Percentiles rank a stretch among this genome's conserved stretches.
Evolutionary conservation across 2,113 vertebrate species (phyloP).

Genomic region (Bujurquina vittata): DNA sequence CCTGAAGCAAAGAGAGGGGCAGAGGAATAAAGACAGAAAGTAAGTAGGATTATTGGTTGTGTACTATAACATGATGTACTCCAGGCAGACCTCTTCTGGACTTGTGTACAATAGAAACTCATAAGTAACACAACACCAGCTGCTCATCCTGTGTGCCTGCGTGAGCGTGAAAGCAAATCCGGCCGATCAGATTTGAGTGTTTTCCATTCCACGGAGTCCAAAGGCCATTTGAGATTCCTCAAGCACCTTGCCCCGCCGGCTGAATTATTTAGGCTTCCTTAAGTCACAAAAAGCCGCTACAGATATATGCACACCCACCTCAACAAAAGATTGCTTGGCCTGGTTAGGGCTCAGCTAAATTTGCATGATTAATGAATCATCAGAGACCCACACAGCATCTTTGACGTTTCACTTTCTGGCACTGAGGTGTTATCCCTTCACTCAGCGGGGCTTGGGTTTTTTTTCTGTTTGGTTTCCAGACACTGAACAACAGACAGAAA

Average conservation of each 20-base stretch:
- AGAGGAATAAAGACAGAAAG: slow-evolving; percentile 14
- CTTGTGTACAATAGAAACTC: slow-evolving; percentile 42
- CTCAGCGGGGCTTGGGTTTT: slow-evolving; percentile 11
- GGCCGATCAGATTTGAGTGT: slow-evolving; percentile 76
- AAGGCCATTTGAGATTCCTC: slow-evolving; percentile 76
- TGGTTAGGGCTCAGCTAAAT: slow-evolving; percentile 57
- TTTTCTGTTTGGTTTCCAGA: slow-evolving; percentile 24
- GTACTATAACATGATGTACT: background rate
- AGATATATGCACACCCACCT: slow-evolving; percentile 26
- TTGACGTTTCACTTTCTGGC: slow-evolving; percentile 76
- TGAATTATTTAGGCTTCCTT: slow-evolving; percentile 79
- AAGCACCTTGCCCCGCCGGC: slow-evolving; percentile 43
- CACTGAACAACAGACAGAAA: slow-evolving; percentile 44
- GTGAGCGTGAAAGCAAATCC: slow-evolving; percentile 75
- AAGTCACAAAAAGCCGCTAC: slow-evolving; percentile 54
- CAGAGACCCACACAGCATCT: slow-evolving; percentile 58
- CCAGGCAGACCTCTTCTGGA: slow-evolving; percentile 6
- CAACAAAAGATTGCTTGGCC: slow-evolving; percentile 66
- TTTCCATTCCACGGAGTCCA: slow-evolving; percentile 74
- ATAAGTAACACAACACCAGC: slow-evolving; percentile 66
- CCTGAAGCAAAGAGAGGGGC: slow-evolving; percentile 28
- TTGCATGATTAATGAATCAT: slow-evolving; percentile 75
- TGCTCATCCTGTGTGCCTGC: slow-evolving; percentile 24
- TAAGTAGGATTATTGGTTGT: slow-evolving; percentile 14
- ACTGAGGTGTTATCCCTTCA: slow-evolving; percentile 1